A percentile compares a stretch with the other conserved stretches of the same genome.
phyloP scores from a whole-genome alignment of 2,797 vertebrate species.

The Lophius americanus region DNA sequence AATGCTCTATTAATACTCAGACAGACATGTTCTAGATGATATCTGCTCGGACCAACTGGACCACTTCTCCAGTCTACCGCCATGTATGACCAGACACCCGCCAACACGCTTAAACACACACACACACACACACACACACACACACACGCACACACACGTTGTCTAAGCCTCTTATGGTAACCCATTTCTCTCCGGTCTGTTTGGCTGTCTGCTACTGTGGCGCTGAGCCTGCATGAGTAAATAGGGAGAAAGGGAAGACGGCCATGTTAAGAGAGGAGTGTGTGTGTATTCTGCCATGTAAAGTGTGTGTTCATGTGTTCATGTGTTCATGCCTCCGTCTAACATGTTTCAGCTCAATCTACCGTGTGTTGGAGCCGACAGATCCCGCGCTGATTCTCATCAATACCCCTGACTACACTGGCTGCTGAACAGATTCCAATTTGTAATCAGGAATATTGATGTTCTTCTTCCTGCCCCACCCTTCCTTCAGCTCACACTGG shows the following conservation, averaged over 20 bases:
- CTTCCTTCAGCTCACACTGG: neutral
- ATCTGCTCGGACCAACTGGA: conserved; percentile 43
- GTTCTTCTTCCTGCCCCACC: neutral
- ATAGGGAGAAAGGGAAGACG: conserved; percentile 35
- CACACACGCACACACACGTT: conserved; percentile 29
- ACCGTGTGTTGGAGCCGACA: neutral
- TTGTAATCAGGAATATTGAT: conserved; percentile 6
- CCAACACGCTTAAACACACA: conserved; percentile 23
- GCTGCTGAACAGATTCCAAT: too few relatives aligned
- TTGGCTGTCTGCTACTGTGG: conserved; percentile 59
- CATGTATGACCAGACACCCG: conserved; percentile 55
- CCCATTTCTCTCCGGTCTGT: conserved; percentile 62
- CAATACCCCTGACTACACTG: neutral
- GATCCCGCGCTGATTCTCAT: neutral
- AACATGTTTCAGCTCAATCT: neutral
- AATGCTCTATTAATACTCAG: conserved; percentile 65
- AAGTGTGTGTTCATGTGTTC: conserved; percentile 8
- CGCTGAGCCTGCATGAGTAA: conserved; percentile 34
- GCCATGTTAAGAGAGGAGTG: conserved; percentile 19
- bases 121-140: conserved; percentile 30
- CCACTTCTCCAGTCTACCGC: conserved; percentile 55
- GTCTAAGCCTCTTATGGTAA: conserved; percentile 71
- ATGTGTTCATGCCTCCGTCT: neutral
- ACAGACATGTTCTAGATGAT: conserved; percentile 22
- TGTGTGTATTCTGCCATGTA: conserved; percentile 13